phyloP scores from a whole-genome alignment of 2,113 vertebrate species.

The Pseudorhombus dupliciocellatus region DNA sequence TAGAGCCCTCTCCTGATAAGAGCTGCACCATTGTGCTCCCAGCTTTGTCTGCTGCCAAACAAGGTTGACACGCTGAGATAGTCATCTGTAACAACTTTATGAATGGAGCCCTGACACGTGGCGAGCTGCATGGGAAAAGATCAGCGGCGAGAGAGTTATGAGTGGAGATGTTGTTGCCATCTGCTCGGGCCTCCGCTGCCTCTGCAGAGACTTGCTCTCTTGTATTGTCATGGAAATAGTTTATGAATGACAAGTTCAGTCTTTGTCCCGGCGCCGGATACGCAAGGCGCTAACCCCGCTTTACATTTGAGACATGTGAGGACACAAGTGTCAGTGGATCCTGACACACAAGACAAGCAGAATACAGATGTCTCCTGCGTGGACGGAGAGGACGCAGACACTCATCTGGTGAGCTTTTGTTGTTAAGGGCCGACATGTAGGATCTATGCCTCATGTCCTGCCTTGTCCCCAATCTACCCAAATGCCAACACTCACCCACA shows the following conservation, averaged over 20 bases:
- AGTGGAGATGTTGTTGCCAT: conserved; percentile 53
- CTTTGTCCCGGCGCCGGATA: background rate
- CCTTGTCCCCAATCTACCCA: too few relatives aligned
- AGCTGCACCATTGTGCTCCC: conserved; percentile 44
- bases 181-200: conserved; percentile 50
- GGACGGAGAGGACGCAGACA: too few relatives aligned
- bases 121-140: conserved; percentile 53
- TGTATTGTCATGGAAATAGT: conserved; percentile 5
- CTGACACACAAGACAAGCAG: too few relatives aligned
- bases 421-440: too few relatives aligned
- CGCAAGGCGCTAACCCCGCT: background rate
- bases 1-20: conserved; percentile 56
- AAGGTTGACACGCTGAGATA: conserved; percentile 47
- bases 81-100: conserved; percentile 65
- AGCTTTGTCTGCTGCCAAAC: conserved; percentile 47
- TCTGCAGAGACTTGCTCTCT: conserved; percentile 12
- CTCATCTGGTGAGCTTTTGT: too few relatives aligned
- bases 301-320: conserved; percentile 8
- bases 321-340: background rate
- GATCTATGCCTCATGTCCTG: too few relatives aligned
- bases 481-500: too few relatives aligned
- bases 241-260: conserved; percentile 4
- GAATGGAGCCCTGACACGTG: conserved; percentile 45
- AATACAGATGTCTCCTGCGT: too few relatives aligned
- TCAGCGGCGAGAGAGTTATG: conserved; percentile 30